Percentiles rank a stretch among this genome's conserved stretches.
Conservation (phyloP, 2,797 vertebrate genomes). For the Silurus aristotelis region DNA sequence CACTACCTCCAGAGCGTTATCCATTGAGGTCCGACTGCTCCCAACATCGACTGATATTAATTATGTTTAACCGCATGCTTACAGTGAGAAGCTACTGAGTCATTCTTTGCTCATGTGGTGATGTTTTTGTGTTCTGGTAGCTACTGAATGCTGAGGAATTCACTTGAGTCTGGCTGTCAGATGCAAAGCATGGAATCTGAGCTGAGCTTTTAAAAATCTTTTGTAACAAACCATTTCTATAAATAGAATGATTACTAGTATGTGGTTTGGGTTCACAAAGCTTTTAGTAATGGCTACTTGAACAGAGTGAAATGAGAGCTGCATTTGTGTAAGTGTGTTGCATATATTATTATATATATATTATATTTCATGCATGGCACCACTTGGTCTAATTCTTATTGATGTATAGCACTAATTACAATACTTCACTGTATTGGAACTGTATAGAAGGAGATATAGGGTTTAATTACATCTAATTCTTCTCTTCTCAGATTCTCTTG, state of each 20-base stretch:
- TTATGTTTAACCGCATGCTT: slow-evolving; percentile 19
- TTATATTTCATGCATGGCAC: slow-evolving; percentile 1
- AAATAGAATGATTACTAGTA: background rate
- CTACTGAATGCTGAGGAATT: slow-evolving; percentile 17
- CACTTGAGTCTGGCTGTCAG: background rate
- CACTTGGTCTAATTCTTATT: background rate
- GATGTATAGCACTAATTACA: background rate
- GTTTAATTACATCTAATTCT: background rate
- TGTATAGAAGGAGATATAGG: background rate
- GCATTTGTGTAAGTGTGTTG: background rate
- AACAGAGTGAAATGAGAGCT: background rate
- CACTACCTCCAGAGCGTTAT: background rate
- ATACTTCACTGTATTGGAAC: background rate
- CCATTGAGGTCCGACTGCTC: background rate
- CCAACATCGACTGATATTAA: slow-evolving; percentile 20
- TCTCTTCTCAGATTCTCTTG: background rate
- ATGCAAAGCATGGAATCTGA: slow-evolving; percentile 25
- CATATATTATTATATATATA: too few species aligned
- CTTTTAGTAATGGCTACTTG: slow-evolving; percentile 29
- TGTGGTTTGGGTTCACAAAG: background rate
- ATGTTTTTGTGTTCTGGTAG: slow-evolving; percentile 9
- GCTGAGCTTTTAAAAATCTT: slow-evolving; percentile 11
- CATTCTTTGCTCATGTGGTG: slow-evolving; percentile 16
- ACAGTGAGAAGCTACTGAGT: slow-evolving; percentile 29
- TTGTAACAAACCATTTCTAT: background rate